Evolutionary conservation across 92 coral and sea anemone species (phyloP).

Genomic region (Pocillopora grandis): DNA sequence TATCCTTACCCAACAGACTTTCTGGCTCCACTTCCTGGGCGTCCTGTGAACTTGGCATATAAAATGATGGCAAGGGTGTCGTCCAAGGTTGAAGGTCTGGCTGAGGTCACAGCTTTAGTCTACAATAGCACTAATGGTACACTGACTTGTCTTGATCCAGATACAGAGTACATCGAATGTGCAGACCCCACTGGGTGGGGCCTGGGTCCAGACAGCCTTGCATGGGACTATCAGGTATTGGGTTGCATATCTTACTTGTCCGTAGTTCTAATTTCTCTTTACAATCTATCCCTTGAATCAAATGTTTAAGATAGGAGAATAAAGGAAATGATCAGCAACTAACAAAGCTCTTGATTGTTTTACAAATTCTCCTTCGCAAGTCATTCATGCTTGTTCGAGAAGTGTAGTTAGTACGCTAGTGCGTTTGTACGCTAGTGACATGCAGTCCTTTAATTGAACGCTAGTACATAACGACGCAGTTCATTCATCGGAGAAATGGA

Average conservation of each 20-base stretch:
- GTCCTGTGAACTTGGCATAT: conserved; percentile 92
- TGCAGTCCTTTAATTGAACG: too few species aligned
- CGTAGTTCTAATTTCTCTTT: not conserved
- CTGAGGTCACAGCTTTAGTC: conserved; percentile 78
- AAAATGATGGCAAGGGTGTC: conserved; percentile 63
- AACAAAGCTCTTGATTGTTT: too few species aligned
- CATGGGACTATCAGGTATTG: conserved; percentile 94
- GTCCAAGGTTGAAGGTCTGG: conserved; percentile 81
- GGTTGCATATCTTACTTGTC: not conserved
- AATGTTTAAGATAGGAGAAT: too few species aligned
- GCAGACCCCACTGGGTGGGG: conserved; percentile 99
- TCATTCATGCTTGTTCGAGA: too few species aligned
- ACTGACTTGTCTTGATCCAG: conserved; percentile 83
- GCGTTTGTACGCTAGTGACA: too few species aligned
- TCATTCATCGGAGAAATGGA: too few species aligned
- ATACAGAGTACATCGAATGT: conserved; percentile 92
- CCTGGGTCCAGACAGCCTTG: conserved; percentile 71
- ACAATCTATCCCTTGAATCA: too few species aligned
- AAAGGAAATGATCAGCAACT: too few species aligned
- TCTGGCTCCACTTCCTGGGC: conserved; percentile 88
- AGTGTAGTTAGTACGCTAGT: too few species aligned
- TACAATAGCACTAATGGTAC: conserved; percentile 87
- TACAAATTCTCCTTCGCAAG: too few species aligned
- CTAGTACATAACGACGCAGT: too few species aligned
- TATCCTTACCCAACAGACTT: conserved; percentile 90